phyloP scores from a whole-genome alignment of 1,140 invertebrate genomes.

The Scaptomyza hsui region DNA sequence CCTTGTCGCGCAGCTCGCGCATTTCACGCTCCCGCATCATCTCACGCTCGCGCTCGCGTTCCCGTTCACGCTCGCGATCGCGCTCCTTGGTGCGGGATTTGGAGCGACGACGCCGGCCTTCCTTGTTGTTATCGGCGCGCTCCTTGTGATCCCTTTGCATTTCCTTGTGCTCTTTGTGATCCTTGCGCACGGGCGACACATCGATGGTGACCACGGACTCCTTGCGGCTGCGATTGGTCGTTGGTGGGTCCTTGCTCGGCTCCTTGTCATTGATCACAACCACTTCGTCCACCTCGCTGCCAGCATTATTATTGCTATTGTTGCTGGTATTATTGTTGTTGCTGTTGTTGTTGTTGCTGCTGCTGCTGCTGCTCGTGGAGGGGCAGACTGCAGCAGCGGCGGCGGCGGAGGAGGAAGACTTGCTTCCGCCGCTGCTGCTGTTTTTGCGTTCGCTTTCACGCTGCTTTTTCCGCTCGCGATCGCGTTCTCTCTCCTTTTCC shows the following conservation, averaged over 20 bases:
- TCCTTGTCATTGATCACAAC: conserved; percentile 52
- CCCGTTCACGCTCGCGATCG: conserved; percentile 82
- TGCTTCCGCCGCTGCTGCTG: conserved; percentile 36
- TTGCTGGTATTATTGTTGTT: not conserved
- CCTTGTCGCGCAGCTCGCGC: conserved; percentile 85
- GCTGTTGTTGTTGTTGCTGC: not conserved
- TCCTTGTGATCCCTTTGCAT: conserved; percentile 58
- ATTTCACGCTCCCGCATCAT: conserved; percentile 73
- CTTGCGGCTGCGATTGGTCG: conserved; percentile 50
- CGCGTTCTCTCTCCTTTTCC: conserved; percentile 83
- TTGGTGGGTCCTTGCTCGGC: not conserved
- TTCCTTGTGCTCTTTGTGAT: conserved; percentile 75
- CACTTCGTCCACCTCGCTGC: conserved; percentile 40
- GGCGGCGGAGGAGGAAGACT: not conserved
- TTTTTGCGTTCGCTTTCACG: conserved; percentile 47
- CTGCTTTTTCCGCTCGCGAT: conserved; percentile 84
- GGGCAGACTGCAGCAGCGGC: not conserved
- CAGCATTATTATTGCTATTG: not conserved
- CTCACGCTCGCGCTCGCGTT: conserved; percentile 70
- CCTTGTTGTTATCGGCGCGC: conserved; percentile 54
- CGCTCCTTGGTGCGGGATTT: conserved; percentile 84
- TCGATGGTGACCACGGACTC: conserved; percentile 46
- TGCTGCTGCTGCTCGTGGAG: not conserved
- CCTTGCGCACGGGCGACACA: conserved; percentile 70
- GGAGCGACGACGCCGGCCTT: conserved; percentile 71